Base-by-base conservation (phyloP, 2,797 vertebrate genomes). In the Philypnodon macrostomus region DNA sequence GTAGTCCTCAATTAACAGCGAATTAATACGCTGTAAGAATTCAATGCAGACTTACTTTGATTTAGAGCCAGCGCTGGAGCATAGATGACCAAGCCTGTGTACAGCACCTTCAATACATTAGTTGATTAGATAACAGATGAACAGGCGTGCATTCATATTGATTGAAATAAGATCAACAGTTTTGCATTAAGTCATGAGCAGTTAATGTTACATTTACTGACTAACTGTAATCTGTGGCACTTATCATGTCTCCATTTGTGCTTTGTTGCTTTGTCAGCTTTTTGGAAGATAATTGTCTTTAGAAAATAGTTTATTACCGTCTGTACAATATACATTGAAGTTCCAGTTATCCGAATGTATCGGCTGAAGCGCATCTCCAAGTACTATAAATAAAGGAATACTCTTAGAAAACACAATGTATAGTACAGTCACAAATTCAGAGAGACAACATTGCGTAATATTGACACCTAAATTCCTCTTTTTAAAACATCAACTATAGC, bases 31-130 rank as follows among this genome's bases (percentile, higher is more conserved):
- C 32, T 17, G 13, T 11, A 10, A 37, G 26, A 37, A 13, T 7
- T 19, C 2, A 26, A 17, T 37, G 17, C 14, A n/a, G 13, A 80
- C 90, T 86, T 84, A 92, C 91, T 90, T 76, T 92, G 90, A 73
- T 91, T 92, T 13, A 92, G 63, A 29, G 91, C 90, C 6, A 92
- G 85, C 47, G 91, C 91, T 30, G 91, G 91, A 19, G 91, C 90
- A 15, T 90, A 92, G 58, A 92, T 90, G 41, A 91, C 90, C 81
- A 92, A 70, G 11, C 90, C 91, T 0, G 91, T 92, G 80, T 92
- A 92, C 49, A 92, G 72, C 32, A 34, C 70, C 91, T 92, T 65
- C 51, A 48, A 45, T 52, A 11, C 73, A 89, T 90, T 87, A 90
- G 71, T 48, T 76, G 54, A 90, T 87, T 82, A 64, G 47, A 56